phyloP scores from a whole-genome alignment of 2,888 invertebrate genomes.

The Meteorus colon region DNA sequence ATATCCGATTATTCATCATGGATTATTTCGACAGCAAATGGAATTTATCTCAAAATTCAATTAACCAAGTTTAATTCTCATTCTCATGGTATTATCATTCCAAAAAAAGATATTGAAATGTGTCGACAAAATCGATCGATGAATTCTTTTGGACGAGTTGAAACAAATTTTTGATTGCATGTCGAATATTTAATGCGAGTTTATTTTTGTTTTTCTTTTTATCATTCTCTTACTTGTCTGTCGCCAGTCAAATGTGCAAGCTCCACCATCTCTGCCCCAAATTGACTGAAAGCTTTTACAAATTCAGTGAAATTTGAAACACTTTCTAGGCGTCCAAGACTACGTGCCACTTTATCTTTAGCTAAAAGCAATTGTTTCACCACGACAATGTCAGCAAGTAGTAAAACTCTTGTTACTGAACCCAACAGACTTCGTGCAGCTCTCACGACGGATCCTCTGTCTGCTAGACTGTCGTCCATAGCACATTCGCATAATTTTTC shows the following conservation, averaged over 20 bases:
- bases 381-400: slow-evolving; percentile 97
- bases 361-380: slow-evolving; percentile 96
- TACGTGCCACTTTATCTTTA: slow-evolving; percentile 94
- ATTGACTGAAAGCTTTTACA: slow-evolving; percentile 98
- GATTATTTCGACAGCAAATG: no score
- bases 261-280: slow-evolving; percentile 99
- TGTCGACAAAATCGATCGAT: no score
- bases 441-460: slow-evolving; percentile 85
- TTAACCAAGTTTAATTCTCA: no score
- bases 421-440: slow-evolving; percentile 95
- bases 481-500: slow-evolving; percentile 91
- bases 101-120: no score
- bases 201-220: neutral
- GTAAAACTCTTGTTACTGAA: slow-evolving; percentile 94
- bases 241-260: slow-evolving; percentile 93
- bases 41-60: no score
- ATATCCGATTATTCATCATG: neutral
- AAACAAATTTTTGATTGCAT: neutral
- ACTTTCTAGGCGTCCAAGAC: slow-evolving; percentile 88
- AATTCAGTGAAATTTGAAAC: slow-evolving; percentile 97
- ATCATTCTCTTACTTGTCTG: slow-evolving; percentile 74
- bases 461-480: slow-evolving; percentile 78
- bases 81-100: no score
- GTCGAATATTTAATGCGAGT: neutral
- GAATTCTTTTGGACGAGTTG: no score